Conservation (phyloP, 2,888 invertebrate genomes). For the Tortricodes alternella region DNA sequence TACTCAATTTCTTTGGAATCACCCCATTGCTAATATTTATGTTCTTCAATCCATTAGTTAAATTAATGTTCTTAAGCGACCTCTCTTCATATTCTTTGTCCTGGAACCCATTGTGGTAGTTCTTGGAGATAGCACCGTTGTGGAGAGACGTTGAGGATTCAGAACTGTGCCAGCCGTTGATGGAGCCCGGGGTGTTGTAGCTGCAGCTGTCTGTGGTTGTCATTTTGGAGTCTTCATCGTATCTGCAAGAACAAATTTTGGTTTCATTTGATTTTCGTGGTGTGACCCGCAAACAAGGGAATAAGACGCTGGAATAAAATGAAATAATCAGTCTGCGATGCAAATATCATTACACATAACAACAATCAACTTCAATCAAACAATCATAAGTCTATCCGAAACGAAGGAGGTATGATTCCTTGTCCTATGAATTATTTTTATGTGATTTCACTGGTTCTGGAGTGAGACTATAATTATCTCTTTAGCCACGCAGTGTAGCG, state of each 20-base stretch:
- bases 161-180: conserved; percentile 84
- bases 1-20: conserved; percentile 64
- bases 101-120: conserved; percentile 69
- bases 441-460: too few relatives aligned
- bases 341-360: too few relatives aligned
- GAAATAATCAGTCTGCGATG: too few relatives aligned
- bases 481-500: too few relatives aligned
- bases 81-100: conserved; percentile 51
- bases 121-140: conserved; percentile 75
- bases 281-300: too few relatives aligned
- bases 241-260: conserved; percentile 53
- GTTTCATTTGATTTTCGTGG: neutral
- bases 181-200: conserved; percentile 77
- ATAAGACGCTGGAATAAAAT: too few relatives aligned
- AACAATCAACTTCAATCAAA: too few relatives aligned
- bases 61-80: conserved; percentile 73
- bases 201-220: conserved; percentile 84
- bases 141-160: conserved; percentile 67
- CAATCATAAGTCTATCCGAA: too few relatives aligned
- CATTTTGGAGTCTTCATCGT: conserved; percentile 82
- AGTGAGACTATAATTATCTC: too few relatives aligned
- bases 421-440: too few relatives aligned
- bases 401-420: too few relatives aligned
- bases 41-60: conserved; percentile 71
- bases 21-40: conserved; percentile 73